phyloP scores from a whole-genome alignment of 2,113 vertebrate genomes.

The Toxotes chatareus region DNA sequence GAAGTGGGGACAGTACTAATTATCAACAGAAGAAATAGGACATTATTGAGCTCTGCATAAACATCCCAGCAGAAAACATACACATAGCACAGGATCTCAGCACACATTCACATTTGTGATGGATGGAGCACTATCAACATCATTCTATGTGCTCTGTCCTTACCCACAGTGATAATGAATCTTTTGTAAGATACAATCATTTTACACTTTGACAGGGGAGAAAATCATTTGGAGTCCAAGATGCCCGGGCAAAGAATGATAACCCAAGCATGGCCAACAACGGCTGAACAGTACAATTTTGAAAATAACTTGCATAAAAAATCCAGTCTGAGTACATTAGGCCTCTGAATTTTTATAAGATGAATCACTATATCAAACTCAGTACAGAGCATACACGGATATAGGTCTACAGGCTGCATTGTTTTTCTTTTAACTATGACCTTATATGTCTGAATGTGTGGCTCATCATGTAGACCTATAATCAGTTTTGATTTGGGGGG shows the following conservation, averaged over 20 bases:
- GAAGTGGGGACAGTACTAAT: constrained; percentile 38
- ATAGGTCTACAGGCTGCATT: not conserved
- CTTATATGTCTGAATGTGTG: not conserved
- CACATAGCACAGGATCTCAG: constrained; percentile 40
- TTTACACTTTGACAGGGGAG: constrained; percentile 55
- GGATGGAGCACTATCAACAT: constrained; percentile 59
- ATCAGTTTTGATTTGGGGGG: not conserved
- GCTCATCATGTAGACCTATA: not conserved
- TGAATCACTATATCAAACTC: not conserved
- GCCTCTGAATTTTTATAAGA: not conserved
- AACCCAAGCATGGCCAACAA: not conserved
- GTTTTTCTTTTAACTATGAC: not conserved
- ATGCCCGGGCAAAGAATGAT: constrained; percentile 29
- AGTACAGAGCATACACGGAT: not conserved
- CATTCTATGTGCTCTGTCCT: constrained; percentile 57
- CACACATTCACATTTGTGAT: constrained; percentile 26
- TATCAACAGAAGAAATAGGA: constrained; percentile 36
- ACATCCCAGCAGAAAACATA: constrained; percentile 38
- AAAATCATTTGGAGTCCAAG: constrained; percentile 49
- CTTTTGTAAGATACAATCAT: constrained; percentile 58
- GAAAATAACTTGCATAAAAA: constrained; percentile 18
- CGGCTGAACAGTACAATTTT: not conserved
- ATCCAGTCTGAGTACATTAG: not conserved
- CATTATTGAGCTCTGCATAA: constrained; percentile 48
- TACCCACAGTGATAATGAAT: constrained; percentile 63